Evolutionary conservation across 2,888 invertebrate genomes (phyloP), one percentile per base, ranked within the genome.

Genomic region (Leucophora obtusa): DNA sequence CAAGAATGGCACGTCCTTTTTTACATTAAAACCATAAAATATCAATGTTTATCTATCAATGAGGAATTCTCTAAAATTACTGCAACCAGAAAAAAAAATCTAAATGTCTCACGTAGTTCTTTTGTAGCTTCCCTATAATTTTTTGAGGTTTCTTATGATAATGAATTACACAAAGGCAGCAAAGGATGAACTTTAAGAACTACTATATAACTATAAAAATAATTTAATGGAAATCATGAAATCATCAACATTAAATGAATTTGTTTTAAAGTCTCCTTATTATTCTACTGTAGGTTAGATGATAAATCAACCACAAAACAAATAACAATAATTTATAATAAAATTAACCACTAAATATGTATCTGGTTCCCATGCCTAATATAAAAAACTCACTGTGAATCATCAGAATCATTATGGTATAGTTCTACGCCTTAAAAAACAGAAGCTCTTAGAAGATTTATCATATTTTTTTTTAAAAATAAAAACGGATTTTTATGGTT

Each of bases 401-500:
- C 43, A 47, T 47, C n/a, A 6, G 43, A 47, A 47, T 47, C 43
- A 47, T 47, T 47, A 6, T n/a, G n/a, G 38, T 10, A 38, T 10
- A 0, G 1, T 47, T 47, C n/a, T 1, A n/a, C n/a, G 38, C 38
- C 14, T 38, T 38, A 11, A 38, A n/a, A 47, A 4, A 47, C 43
- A 47, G 43, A n/a, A 47, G 43, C 43, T 47, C 43, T 47, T 47
- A n/a, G 43, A 5, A n/a, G 43, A 47, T 47, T 47, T 47, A 47
- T 47, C 43, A 47, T 47, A 47, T 47, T 38, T 14, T 38, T 7
- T 28, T 28, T 38, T 38, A 9, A 6, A 47, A n/a, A 47, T 47
- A 38, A 38, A 38, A 72, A 72, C 77, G 60, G 71, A 33, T 66
- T 66, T 66, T 68, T 50, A 78, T 60, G 77, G 77, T 72, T 78